Evolutionary conservation across 35 echinoderm and acorn worm genomes (phyloP), one percentile per base, ranked within the genome.

Genomic region (Ophiothrix spiculata): DNA sequence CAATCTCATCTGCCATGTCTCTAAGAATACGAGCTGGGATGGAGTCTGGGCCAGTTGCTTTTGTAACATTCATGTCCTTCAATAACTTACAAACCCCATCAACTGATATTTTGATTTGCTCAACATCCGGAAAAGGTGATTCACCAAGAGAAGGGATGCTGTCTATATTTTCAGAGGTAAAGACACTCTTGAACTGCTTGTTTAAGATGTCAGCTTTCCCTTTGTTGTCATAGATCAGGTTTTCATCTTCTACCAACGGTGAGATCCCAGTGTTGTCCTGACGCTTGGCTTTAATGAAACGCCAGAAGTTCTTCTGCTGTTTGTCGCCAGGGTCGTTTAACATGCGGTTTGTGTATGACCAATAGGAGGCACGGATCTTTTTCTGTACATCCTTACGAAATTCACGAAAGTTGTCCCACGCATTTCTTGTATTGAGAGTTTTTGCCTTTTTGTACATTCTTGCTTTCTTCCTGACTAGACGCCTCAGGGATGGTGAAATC

Each of bases 31-130:
- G 39, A 40, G 80, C 81, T 56, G 88, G 88, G 32, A 90, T 77
- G 35, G 29, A 78, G 45, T 90, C 88, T 46, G 88, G 80, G 38
- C 88, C 88, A 33, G 88, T 90, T 40, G 88, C 88, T 75, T 90
- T 90, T 10, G 45, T 15, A 33, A 77, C 39, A 75, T 90, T 90
- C 15, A 90, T 69, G 4, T 76, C 32, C 54, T 90, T 90, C 36
- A 90, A 79, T 36, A 63, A 38, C 39, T 89, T 89, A 25, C 1
- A 69, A 23, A 89, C 79, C 17, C 87, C 87, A 36, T 56, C 42
- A 42, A 38, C 78, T 56, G 86, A 64, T 28, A 89, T 35, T 23
- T 69, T 82, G 33, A 89, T 81, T 35, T 80, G 2, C 14, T 82
- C 8, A 37, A 89, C 79, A 11, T 89, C 87, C 28, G 79, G 79